Evolutionary conservation across 30 jellyfish, hydroid and myxozoan species (phyloP).

Genomic region (Hydractinia echinata): DNA sequence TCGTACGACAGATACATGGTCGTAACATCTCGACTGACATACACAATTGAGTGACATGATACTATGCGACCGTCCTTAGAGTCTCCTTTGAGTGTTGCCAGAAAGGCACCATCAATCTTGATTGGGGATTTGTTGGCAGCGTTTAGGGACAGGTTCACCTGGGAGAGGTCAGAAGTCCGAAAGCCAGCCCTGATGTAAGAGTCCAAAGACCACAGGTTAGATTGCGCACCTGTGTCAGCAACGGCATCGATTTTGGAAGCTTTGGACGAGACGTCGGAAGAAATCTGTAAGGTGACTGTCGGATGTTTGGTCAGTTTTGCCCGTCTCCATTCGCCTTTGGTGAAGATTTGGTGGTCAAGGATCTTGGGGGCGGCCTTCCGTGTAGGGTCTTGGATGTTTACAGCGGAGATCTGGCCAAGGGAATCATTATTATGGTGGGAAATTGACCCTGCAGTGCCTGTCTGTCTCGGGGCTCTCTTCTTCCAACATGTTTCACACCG

Average conservation of each 20-base stretch:
- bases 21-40: no score
- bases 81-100: not conserved
- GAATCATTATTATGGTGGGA: no score
- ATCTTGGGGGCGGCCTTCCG: no score
- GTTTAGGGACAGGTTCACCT: not conserved
- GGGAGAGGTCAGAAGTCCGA: not conserved
- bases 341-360: not conserved
- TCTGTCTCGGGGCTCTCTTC: no score
- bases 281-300: not conserved
- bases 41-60: not conserved
- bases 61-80: no score
- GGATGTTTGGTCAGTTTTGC: not conserved
- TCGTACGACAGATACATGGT: not conserved
- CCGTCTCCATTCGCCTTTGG: slow-evolving; percentile 1
- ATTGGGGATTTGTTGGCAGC: slow-evolving; percentile 8
- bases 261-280: not conserved
- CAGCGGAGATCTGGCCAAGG: no score
- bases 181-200: not conserved
- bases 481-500: no score
- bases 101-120: not conserved
- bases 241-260: not conserved
- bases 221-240: slow-evolving; percentile 20
- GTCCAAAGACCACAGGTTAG: slow-evolving; percentile 9
- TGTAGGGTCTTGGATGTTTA: no score
- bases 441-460: no score